Evolutionary conservation across 1,140 invertebrate species (phyloP).

Genomic region (Bombus soroeensis): DNA sequence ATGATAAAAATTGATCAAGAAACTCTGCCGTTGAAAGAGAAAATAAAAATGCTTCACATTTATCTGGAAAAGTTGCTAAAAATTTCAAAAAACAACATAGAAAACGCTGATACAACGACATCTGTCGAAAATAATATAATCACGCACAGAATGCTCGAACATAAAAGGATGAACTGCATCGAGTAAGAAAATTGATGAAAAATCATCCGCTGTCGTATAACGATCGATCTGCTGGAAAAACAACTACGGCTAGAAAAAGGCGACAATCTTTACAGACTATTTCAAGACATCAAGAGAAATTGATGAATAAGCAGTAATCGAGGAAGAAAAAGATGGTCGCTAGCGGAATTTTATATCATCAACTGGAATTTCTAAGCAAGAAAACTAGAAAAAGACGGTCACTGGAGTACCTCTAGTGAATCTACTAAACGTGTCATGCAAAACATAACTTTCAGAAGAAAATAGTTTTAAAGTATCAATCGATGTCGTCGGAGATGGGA

Average conservation of each 20-base stretch:
- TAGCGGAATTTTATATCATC: background rate
- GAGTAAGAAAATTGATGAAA: background rate
- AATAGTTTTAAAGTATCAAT: slow-evolving; percentile 5
- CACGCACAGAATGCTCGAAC: background rate
- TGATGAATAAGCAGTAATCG: background rate
- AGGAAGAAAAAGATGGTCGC: background rate
- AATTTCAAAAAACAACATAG: background rate
- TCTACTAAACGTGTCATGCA: background rate
- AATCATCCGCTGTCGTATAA: background rate
- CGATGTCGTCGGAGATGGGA: background rate
- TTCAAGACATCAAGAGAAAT: background rate
- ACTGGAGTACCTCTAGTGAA: too few species aligned
- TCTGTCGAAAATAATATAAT: background rate
- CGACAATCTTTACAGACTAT: background rate
- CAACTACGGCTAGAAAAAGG: background rate
- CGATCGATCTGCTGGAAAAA: background rate
- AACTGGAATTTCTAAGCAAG: background rate
- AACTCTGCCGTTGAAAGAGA: background rate
- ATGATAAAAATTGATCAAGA: background rate
- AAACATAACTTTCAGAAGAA: background rate
- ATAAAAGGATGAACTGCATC: background rate
- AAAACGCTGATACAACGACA: background rate
- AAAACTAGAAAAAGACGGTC: background rate
- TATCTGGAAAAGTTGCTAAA: background rate
- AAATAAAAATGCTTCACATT: background rate